Evolutionary conservation across 2,113 vertebrate genomes (phyloP).

Genomic region (Apeltes quadracus): DNA sequence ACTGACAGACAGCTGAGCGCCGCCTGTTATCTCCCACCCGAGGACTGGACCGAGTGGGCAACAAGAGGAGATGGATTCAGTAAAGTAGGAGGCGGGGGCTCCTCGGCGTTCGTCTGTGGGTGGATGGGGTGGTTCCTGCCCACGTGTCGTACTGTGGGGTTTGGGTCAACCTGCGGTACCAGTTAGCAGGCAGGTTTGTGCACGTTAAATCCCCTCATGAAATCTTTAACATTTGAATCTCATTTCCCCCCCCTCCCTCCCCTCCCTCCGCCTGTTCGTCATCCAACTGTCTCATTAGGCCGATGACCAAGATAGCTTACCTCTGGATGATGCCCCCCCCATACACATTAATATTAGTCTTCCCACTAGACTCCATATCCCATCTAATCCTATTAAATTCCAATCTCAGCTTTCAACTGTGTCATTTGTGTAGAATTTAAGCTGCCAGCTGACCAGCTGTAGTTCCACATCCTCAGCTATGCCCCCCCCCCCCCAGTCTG

Average conservation of each 20-base stretch:
- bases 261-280: not conserved
- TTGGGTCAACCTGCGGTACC: not conserved
- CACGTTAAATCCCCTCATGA: not conserved
- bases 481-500: conserved; percentile 31
- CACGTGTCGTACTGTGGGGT: not conserved
- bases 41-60: conserved; percentile 19
- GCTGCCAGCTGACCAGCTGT: conserved; percentile 41
- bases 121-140: not conserved
- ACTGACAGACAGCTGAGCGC: conserved; percentile 38
- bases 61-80: not conserved
- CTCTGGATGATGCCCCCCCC: not conserved
- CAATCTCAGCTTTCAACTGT: conserved; percentile 44
- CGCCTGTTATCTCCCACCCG: conserved; percentile 18
- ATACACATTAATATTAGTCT: conserved; percentile 40
- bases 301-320: conserved; percentile 6
- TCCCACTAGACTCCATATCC: conserved; percentile 32
- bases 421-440: conserved; percentile 50
- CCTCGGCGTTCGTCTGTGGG: not conserved
- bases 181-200: not conserved
- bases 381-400: conserved; percentile 53
- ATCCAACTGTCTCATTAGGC: not conserved
- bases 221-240: not conserved
- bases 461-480: conserved; percentile 26
- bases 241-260: too few species aligned
- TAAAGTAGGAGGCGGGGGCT: conserved; percentile 2